A percentile compares a stretch with the other conserved stretches of the same genome.
phyloP scores from a whole-genome alignment of 2,113 vertebrate species.

The Aspidoscelis tigris region DNA sequence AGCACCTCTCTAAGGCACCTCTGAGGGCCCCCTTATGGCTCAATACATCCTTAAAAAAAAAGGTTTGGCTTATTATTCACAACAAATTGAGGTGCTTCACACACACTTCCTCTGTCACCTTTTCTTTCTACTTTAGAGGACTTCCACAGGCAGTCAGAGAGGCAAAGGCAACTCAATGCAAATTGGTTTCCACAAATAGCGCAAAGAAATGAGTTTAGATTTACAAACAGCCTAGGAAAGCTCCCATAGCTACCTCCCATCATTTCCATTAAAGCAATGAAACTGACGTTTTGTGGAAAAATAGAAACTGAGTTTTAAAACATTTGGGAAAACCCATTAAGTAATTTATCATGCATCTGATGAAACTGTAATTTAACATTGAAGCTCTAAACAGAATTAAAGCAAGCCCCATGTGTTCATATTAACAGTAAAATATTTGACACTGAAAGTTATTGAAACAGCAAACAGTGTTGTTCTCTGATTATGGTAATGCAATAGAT shows the following conservation, averaged over 20 bases:
- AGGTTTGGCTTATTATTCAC: neutral
- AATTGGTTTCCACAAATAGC: neutral
- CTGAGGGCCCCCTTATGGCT: too few relatives aligned
- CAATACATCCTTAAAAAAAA: too few relatives aligned
- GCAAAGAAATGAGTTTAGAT: neutral
- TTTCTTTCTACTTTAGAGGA: neutral
- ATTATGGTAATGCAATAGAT: slow-evolving; percentile 36
- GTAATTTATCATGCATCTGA: slow-evolving; percentile 64
- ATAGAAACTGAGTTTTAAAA: slow-evolving; percentile 53
- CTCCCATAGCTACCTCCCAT: slow-evolving; percentile 25
- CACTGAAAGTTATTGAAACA: slow-evolving; percentile 33
- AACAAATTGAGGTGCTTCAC: rapidly evolving
- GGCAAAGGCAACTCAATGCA: neutral
- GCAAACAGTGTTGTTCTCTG: slow-evolving; percentile 1
- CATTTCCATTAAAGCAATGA: slow-evolving; percentile 16
- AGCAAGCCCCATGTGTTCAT: slow-evolving; percentile 49
- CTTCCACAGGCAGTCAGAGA: rapidly evolving
- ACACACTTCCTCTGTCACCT: rapidly evolving
- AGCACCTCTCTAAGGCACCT: too few relatives aligned
- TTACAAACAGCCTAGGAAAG: rapidly evolving
- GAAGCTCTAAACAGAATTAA: slow-evolving; percentile 50
- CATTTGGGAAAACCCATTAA: slow-evolving; percentile 60
- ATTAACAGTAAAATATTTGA: slow-evolving; percentile 63
- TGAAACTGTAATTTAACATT: slow-evolving; percentile 65
- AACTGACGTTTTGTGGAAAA: slow-evolving; percentile 48